phyloP scores from a whole-genome alignment of 1,140 invertebrate species.

The Drosophila santomea region DNA sequence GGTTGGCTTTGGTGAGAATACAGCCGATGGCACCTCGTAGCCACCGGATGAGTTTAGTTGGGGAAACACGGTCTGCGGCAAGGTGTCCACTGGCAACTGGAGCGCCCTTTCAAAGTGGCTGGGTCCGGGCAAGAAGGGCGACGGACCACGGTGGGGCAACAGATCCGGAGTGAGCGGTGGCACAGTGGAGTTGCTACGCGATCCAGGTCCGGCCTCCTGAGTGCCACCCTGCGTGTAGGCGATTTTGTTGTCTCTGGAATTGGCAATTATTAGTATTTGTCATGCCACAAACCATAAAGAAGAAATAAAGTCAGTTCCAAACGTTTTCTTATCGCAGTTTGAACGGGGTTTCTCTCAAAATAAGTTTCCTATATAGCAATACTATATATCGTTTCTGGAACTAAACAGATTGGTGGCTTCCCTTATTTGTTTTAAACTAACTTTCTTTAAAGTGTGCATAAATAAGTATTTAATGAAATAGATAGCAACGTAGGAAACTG shows the following conservation, averaged over 20 bases:
- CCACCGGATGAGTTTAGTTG: constrained; percentile 79
- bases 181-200: constrained; percentile 65
- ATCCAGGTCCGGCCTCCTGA: constrained; percentile 51
- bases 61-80: constrained; percentile 85
- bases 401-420: too few species aligned
- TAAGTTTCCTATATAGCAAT: too few species aligned
- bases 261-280: neutral
- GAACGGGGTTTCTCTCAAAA: too few species aligned
- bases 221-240: constrained; percentile 76
- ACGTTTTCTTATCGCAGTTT: too few species aligned
- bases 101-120: constrained; percentile 80
- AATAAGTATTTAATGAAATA: too few species aligned
- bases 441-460: too few species aligned
- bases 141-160: constrained; percentile 74
- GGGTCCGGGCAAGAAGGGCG: constrained; percentile 80
- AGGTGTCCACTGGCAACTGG: constrained; percentile 74
- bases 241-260: constrained; percentile 79
- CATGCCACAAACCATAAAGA: too few species aligned
- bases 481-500: neutral
- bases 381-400: too few species aligned
- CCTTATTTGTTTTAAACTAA: too few species aligned
- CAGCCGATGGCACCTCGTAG: constrained; percentile 59
- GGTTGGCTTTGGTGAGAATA: constrained; percentile 80
- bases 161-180: constrained; percentile 63
- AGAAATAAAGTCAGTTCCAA: too few species aligned